Percentiles rank a stretch among this genome's conserved stretches.
phyloP scores from a whole-genome alignment of 2,113 vertebrate species.

The Cryptomyrus ogoouensis region DNA sequence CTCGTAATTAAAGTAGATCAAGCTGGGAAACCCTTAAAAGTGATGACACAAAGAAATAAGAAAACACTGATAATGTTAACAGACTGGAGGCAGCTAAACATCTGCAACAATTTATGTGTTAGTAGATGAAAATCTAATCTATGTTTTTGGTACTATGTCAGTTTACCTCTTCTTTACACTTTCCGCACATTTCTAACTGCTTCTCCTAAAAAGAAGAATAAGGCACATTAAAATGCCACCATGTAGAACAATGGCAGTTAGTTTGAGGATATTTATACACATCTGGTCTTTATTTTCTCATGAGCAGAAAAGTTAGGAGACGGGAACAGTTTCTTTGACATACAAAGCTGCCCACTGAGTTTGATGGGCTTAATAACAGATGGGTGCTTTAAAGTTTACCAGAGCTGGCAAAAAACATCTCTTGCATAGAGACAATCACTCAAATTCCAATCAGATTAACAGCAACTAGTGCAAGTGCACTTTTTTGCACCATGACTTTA shows the following conservation, averaged over 20 bases:
- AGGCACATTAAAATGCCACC: constrained; percentile 30
- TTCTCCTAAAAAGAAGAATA: constrained; percentile 1
- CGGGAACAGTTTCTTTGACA: constrained; percentile 22
- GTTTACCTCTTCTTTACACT: constrained; percentile 20
- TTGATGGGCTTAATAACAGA: constrained; percentile 55
- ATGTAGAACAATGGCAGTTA: constrained; percentile 49
- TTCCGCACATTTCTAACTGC: neutral
- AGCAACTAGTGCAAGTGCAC: neutral
- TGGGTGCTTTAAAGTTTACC: constrained; percentile 47
- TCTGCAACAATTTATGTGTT: constrained; percentile 41
- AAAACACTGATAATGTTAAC: constrained; percentile 27
- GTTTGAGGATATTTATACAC: constrained; percentile 50
- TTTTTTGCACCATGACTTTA: neutral
- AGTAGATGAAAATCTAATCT: constrained; percentile 36
- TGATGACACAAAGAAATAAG: constrained; percentile 34
- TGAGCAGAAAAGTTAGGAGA: constrained; percentile 36
- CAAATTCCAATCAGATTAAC: constrained; percentile 10
- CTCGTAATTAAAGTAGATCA: constrained; percentile 53
- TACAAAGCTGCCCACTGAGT: constrained; percentile 23
- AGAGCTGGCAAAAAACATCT: constrained; percentile 45
- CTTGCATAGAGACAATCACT: constrained; percentile 25
- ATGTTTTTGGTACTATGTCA: constrained; percentile 36
- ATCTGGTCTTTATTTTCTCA: constrained; percentile 61
- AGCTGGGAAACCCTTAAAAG: constrained; percentile 35
- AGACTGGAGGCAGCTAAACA: constrained; percentile 35